Evolutionary conservation across 2,113 vertebrate species (phyloP), one percentile per base, ranked within the genome.

Genomic region (Chaetura pelagica): DNA sequence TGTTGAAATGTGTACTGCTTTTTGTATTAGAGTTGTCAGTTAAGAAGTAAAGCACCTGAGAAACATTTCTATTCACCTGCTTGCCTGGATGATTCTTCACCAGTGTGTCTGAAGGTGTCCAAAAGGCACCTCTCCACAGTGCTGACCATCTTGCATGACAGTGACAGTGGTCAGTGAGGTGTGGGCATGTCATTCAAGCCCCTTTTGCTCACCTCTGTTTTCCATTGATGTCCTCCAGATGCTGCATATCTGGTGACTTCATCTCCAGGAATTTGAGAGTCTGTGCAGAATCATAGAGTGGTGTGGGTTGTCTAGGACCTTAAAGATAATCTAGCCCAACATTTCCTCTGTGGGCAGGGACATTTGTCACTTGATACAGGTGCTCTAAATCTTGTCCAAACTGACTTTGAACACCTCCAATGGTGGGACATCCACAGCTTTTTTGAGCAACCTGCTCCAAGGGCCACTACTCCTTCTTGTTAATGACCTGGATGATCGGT

Each of bases 141-240:
- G 17, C 58, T 64, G 63, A 69, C 55, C 23, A 6, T 51, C 27
- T n/a, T 63, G 34, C 26, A 16, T 63, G 49, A 26, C 63, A 57
- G 55, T 69, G 55, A 58, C 46, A 66, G n/a, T 22, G 52, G 8
- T 38, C 51, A n/a, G 13, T 49, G 20, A 71, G 64, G n/a, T 35
- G 59, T 6, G 6, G 46, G 38, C 3, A n/a, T 15, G 29, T 64
- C 17, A 69, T 34, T 85, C 34, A 71, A 42, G 7, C 22, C 14
- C 55, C 29, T 84, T 61, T 87, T 58, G 24, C 27, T 44, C 27
- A 44, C 73, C 35, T 95, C 92, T 98, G 98, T 99, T 99, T 96
- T 99, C 99, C 64, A 75, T 99, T 73, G 99, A 99, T 87, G 94
- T 99, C 86, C 99, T 99, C 92, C 98, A 99, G 93, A 99, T 98